Evolutionary conservation across 2,113 vertebrate species (phyloP).

Genomic region (Cyanoramphus novaezelandiae): DNA sequence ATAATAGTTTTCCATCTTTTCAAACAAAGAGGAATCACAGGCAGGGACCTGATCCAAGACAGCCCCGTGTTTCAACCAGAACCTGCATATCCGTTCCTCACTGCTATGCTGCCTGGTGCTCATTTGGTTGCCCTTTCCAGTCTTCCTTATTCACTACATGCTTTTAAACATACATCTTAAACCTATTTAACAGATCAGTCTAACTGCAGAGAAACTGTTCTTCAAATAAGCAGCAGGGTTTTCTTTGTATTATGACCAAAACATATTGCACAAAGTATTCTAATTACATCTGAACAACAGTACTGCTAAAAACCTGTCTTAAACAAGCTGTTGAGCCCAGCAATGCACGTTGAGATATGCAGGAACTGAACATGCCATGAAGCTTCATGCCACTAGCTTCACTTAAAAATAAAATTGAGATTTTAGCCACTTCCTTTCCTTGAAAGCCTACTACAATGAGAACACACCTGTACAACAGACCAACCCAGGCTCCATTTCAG

Average conservation of each 20-base stretch:
- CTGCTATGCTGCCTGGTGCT: not conserved
- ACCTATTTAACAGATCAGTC: not conserved
- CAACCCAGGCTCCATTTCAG: not conserved
- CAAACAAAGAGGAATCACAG: not conserved
- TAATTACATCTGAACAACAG: not conserved
- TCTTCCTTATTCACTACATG: not conserved
- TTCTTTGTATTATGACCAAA: not conserved
- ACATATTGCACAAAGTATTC: not conserved
- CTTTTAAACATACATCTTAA: not conserved
- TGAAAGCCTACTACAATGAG: not conserved
- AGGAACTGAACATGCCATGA: not conserved
- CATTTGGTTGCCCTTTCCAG: not conserved
- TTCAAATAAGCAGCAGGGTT: not conserved
- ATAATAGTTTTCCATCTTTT: not conserved
- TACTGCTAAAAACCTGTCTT: not conserved
- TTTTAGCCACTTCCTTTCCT: not conserved
- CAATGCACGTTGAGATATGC: fast-evolving
- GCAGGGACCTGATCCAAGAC: not conserved
- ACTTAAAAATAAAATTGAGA: not conserved
- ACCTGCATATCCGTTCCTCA: not conserved
- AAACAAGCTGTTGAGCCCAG: not conserved
- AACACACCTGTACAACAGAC: not conserved
- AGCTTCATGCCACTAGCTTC: not conserved
- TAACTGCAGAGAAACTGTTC: not conserved
- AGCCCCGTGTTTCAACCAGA: not conserved